Base-by-base conservation (phyloP, 2,797 vertebrate species). In the Tokudaia muenninki region DNA sequence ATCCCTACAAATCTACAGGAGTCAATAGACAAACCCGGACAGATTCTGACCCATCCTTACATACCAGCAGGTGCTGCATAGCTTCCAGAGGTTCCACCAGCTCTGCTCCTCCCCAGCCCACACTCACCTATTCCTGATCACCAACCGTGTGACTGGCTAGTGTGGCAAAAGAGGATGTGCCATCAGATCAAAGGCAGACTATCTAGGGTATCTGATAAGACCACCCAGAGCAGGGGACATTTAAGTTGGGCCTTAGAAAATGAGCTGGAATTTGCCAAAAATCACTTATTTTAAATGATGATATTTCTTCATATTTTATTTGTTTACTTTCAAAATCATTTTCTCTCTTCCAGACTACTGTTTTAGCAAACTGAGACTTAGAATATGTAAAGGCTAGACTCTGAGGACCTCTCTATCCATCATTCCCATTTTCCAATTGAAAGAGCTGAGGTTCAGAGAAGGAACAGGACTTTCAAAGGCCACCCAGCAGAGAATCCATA, bases 181-280 rank as follows among this genome's bases (percentile, higher is more conserved):
- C 12, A 2, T 87, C 52, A 57, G 26, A 87, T 87, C n/a, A 91
- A 91, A 97, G 34, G 26, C 75, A 79, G n/a, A 72, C 55, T 75
- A 77, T 55, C 47, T 24, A 74, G 65, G 31, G 44, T 31, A 59
- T 80, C 41, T 21, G 82, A 65, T 80, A 93, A 72, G 74, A 9
- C 44, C 24, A 83, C 87, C 75, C 47, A 50, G 31, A 93, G 74
- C 17, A 81, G 47, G 55, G 84, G 70, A 65, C 57, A 16, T 78
- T 67, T 44, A 44, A 91, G 9, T 29, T 87, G 57, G 83, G 37
- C 41, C 29, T 75, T 88, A 17, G 57, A 63, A 37, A n/a, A 67
- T 87, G 84, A 94, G 29, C 44, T 91, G 55, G 61, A 96, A 47
- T 90, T 94, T 77, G 47, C 83, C 75, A 84, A 94, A 92, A 79